Evolutionary conservation across 2,113 vertebrate species (phyloP).

Genomic region (Pachyramphus minor): DNA sequence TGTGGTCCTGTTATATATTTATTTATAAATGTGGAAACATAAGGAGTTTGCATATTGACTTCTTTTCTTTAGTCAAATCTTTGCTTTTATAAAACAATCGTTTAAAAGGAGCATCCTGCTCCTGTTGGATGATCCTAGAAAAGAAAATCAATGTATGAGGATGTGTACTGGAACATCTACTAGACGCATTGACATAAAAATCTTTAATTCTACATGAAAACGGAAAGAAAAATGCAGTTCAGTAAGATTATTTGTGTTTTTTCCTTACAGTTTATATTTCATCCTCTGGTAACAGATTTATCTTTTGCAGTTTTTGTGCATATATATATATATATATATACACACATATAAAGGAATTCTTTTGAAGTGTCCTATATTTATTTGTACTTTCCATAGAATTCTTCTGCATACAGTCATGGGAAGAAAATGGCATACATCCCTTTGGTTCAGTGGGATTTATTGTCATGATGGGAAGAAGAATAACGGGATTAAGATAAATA

Average conservation of each 20-base stretch:
- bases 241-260: neutral
- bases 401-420: neutral
- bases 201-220: constrained; percentile 21
- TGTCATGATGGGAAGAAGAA: neutral
- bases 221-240: neutral
- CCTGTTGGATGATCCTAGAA: neutral
- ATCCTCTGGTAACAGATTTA: neutral
- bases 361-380: neutral
- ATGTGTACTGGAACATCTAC: neutral
- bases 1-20: neutral
- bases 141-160: neutral
- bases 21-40: neutral
- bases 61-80: neutral
- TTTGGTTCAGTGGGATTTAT: neutral
- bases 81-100: neutral
- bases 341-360: neutral
- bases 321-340: accelerated
- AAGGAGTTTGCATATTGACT: accelerated
- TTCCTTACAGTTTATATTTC: neutral
- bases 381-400: neutral
- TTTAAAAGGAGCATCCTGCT: neutral
- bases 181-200: neutral
- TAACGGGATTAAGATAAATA: constrained; percentile 10
- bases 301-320: neutral
- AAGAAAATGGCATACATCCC: neutral